phyloP scores from a whole-genome alignment of 2,113 vertebrate genomes.

The Aegithalos caudatus region DNA sequence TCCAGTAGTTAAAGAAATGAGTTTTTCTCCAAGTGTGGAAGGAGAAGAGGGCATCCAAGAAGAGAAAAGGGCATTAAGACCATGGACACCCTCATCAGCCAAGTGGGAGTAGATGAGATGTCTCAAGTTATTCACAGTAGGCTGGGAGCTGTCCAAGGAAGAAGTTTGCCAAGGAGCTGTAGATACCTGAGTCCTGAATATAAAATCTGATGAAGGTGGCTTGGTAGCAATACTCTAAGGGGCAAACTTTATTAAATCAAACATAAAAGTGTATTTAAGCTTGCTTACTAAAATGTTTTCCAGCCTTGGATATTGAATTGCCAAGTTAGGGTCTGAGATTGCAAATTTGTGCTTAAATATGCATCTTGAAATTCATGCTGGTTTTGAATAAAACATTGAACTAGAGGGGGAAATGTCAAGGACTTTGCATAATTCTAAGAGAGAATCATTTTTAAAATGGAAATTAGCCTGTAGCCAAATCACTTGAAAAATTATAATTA shows the following conservation, averaged over 20 bases:
- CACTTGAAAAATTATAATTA: background rate
- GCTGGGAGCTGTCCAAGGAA: background rate
- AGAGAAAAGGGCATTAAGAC: background rate
- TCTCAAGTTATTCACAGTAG: background rate
- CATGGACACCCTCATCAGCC: background rate
- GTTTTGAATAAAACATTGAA: background rate
- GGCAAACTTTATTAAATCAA: background rate
- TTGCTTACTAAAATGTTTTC: background rate
- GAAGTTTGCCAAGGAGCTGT: background rate
- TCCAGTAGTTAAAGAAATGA: background rate
- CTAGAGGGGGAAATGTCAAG: background rate
- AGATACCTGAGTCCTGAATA: background rate
- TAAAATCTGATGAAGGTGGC: background rate
- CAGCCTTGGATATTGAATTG: background rate
- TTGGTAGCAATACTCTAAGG: background rate
- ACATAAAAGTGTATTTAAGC: background rate
- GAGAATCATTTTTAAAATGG: background rate
- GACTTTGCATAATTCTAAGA: background rate
- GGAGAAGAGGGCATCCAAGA: background rate
- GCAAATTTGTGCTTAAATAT: background rate
- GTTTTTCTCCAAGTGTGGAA: background rate
- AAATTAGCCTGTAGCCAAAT: background rate
- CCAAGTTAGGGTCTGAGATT: background rate
- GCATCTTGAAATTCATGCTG: background rate
- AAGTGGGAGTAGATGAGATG: background rate